Conservation (phyloP, 2,888 invertebrate species). For the Timandra comae region DNA sequence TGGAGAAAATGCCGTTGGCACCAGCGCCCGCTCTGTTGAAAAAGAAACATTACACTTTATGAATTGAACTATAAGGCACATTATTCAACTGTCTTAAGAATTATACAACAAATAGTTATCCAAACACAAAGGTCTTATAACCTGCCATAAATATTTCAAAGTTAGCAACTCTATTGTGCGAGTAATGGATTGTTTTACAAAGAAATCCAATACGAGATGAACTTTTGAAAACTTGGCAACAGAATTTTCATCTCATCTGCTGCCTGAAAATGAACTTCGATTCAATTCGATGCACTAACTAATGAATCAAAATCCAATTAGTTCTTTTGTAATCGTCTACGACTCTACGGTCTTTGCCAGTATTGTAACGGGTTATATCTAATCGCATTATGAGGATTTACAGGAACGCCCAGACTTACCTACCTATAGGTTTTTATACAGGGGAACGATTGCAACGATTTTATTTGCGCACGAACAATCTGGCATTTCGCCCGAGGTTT, state of each 20-base stretch:
- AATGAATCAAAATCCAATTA: conserved; percentile 39
- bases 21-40: conserved; percentile 88
- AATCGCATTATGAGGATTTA: conserved; percentile 37
- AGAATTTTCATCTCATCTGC: conserved; percentile 22
- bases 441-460: conserved; percentile 8
- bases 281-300: conserved; percentile 18
- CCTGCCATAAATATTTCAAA: neutral
- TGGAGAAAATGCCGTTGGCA: conserved; percentile 94
- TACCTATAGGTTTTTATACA: conserved; percentile 19
- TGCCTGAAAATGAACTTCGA: neutral
- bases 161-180: no score
- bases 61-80: neutral
- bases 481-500: conserved; percentile 13
- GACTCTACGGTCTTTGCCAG: conserved; percentile 26
- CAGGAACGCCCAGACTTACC: conserved; percentile 22
- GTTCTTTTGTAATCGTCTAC: conserved; percentile 23
- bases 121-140: neutral
- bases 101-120: neutral
- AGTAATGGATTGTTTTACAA: conserved; percentile 8
- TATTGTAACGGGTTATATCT: conserved; percentile 26
- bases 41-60: conserved; percentile 22
- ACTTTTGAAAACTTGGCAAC: conserved; percentile 1
- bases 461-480: conserved; percentile 17
- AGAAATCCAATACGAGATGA: conserved; percentile 10
- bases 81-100: neutral